phyloP scores from a whole-genome alignment of 2,113 vertebrate genomes.

The human (Homo sapiens) region DNA sequence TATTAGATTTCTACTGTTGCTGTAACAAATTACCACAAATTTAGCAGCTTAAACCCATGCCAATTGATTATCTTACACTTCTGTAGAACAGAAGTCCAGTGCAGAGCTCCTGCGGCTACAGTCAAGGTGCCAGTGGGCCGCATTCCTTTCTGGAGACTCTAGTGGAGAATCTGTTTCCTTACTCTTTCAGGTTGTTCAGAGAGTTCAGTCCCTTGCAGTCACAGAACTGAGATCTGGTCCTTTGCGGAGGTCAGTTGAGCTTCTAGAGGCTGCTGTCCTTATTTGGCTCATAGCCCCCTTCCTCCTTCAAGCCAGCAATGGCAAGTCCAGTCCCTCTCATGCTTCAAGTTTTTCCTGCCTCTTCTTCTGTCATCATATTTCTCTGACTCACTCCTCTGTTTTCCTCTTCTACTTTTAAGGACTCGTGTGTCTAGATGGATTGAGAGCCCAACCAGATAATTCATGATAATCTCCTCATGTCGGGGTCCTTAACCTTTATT shows the following conservation, averaged over 20 bases:
- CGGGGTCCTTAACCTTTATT: background rate
- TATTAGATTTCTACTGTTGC: background rate
- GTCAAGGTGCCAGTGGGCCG: background rate
- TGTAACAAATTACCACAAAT: background rate
- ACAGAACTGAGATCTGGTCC: background rate
- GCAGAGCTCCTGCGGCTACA: background rate
- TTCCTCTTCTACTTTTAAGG: background rate
- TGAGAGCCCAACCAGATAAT: background rate
- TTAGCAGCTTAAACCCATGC: background rate
- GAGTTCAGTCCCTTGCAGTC: background rate
- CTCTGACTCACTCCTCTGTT: background rate
- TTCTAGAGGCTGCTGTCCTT: background rate
- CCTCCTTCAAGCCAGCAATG: background rate
- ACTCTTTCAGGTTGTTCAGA: background rate
- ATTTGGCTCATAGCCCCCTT: background rate
- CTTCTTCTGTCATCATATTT: background rate
- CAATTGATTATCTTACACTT: background rate
- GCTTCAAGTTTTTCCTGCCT: background rate
- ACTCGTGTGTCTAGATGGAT: background rate
- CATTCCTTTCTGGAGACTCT: background rate
- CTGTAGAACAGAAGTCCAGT: background rate
- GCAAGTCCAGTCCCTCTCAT: background rate
- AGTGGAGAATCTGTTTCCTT: background rate
- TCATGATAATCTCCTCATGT: background rate
- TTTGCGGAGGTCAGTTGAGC: background rate